Conservation (phyloP, 2,797 vertebrate genomes). For the Dipus sagitta region DNA sequence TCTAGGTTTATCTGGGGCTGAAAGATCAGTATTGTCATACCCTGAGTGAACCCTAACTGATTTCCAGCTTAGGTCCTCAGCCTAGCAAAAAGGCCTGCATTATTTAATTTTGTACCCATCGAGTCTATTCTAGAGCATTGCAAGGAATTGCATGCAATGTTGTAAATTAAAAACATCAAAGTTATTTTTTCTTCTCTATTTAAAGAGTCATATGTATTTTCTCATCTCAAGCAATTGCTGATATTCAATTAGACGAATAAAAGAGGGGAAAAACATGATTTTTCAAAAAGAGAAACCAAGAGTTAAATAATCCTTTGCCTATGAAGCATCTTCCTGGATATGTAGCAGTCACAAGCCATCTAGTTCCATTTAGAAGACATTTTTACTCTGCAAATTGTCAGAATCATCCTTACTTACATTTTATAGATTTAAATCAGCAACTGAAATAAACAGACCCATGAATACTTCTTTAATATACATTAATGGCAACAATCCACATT, state of each 20-base stretch:
- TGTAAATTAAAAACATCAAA: too few species aligned
- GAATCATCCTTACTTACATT: not conserved
- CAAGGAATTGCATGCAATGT: not conserved
- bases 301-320: not conserved
- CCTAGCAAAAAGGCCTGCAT: not conserved
- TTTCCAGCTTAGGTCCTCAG: not conserved
- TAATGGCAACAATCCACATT: conserved; percentile 13
- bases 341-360: not conserved
- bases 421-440: not conserved
- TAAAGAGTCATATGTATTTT: conserved; percentile 20
- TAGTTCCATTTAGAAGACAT: not conserved
- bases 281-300: conserved; percentile 8
- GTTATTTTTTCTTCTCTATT: not conserved
- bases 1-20: not conserved
- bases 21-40: not conserved
- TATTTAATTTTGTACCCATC: not conserved
- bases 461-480: not conserved
- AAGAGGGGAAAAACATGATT: not conserved
- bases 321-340: not conserved
- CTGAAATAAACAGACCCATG: not conserved
- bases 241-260: not conserved
- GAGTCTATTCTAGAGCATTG: not conserved
- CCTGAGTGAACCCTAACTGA: not conserved
- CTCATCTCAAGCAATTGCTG: not conserved
- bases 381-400: conserved; percentile 4